Base-by-base conservation (phyloP, 2,797 vertebrate genomes). In the Sebastiscus tertius region DNA sequence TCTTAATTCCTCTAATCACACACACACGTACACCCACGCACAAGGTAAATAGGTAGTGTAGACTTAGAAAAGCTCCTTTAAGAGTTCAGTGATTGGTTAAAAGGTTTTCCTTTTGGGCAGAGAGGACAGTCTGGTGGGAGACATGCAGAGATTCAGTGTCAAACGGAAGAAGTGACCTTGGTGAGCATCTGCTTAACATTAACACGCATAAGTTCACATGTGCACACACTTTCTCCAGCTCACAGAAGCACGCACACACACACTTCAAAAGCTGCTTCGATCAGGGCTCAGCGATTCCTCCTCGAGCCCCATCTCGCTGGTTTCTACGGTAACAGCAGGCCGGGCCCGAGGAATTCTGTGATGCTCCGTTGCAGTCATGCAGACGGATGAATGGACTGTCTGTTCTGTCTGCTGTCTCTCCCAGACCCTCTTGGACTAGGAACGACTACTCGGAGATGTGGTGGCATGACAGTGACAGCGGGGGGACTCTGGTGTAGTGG, bases 271-370 rank as follows among this genome's bases (percentile, higher is more conserved):
- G 80, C 77, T 22, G 79, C 83, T 86, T 77, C 54, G 63, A 89
- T 89, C 46, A n/a, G 58, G 72, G 67, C 86, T 91, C 83, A 33
- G 87, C 69, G 22, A 36, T 42, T 85, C 87, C 84, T 87, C 66
- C 79, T 79, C 55, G 8, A 90, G 82, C 85, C 86, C 86, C 75
- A 81, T 89, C 91, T 83, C 34, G 42, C 75, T 65, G 88, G 94
- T 93, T 93, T 93, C 94, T 91, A 94, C 75, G 90, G 93, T 89
- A 93, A 95, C 94, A 75, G 90, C 88, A 89, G 87, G 79, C 87
- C 49, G 67, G 73, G 82, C 82, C 46, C 22, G 66, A 91, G 89
- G 91, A 94, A 94, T 93, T 91, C 82, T 76, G 87, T 56, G 90
- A 93, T 93, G 89, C 91, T 90, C 88, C 69, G 55, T 80, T 92